A percentile compares a stretch with the other conserved stretches of the same genome.
Evolutionary conservation across 2,113 vertebrate species (phyloP).

Genomic region (Lampris megalopsis): DNA sequence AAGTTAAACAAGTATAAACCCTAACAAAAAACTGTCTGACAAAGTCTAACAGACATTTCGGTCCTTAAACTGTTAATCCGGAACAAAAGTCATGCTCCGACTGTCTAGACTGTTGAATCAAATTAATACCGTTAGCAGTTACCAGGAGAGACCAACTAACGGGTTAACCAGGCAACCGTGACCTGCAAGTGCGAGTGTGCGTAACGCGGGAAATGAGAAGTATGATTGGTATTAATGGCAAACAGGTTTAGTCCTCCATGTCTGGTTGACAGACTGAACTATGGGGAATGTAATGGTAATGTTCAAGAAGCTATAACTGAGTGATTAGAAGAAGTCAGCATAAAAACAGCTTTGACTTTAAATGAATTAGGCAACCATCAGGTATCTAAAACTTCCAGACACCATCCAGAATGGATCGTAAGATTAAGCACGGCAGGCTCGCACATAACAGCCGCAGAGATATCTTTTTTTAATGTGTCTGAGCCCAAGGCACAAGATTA

Average conservation of each 20-base stretch:
- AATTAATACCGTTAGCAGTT: not conserved
- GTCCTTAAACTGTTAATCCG: not conserved
- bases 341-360: not conserved
- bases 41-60: too few species aligned
- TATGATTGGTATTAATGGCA: not conserved
- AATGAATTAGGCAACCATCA: not conserved
- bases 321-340: not conserved
- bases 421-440: conserved; percentile 5
- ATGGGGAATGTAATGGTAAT: not conserved
- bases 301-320: not conserved
- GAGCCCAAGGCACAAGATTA: conserved; percentile 10
- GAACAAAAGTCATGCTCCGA: not conserved
- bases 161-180: conserved; percentile 10
- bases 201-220: conserved; percentile 31
- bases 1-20: not conserved
- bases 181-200: not conserved
- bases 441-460: conserved; percentile 2
- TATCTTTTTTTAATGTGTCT: conserved; percentile 2
- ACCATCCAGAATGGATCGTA: not conserved
- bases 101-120: not conserved
- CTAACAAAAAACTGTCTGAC: too few species aligned
- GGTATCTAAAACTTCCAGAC: conserved; percentile 1
- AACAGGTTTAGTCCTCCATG: not conserved
- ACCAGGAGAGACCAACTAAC: conserved; percentile 2
- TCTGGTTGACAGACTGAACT: not conserved